These are phyloP conservation scores for Chamaetylas fuelleborni DNA, from an alignment of 2,113 vertebrate genomes.

Conservation along the genomic window DNA sequence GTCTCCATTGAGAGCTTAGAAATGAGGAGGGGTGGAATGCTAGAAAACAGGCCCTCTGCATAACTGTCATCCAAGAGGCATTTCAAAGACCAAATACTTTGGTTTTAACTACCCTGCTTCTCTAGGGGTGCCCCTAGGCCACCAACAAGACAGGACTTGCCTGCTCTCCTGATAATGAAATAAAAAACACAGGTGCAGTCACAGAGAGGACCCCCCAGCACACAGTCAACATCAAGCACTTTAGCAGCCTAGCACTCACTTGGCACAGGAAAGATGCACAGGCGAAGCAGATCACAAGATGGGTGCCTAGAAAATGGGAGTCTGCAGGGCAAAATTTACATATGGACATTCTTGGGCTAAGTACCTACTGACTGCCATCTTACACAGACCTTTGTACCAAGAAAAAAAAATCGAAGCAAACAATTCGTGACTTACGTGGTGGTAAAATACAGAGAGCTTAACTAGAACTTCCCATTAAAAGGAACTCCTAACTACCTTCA, in stretches of 20 bases:
- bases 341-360: neutral
- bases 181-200: neutral
- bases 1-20: neutral
- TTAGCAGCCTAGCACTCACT: neutral
- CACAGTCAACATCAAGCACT: neutral
- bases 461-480: neutral
- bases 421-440: neutral
- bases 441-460: neutral
- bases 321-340: neutral
- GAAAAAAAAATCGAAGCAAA: neutral
- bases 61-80: neutral
- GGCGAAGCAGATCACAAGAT: neutral
- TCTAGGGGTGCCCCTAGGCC: neutral
- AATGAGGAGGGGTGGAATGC: neutral
- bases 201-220: neutral
- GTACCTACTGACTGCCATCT: neutral
- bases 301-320: fast-evolving
- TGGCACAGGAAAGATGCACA: neutral
- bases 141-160: neutral
- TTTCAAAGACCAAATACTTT: neutral
- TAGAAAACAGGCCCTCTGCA: neutral
- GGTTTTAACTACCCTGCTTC: neutral
- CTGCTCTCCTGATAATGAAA: neutral
- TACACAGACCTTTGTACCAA: neutral
- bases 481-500: neutral